Evolutionary conservation across 2,113 vertebrate species (phyloP).

Genomic region (Pelusios castaneus): DNA sequence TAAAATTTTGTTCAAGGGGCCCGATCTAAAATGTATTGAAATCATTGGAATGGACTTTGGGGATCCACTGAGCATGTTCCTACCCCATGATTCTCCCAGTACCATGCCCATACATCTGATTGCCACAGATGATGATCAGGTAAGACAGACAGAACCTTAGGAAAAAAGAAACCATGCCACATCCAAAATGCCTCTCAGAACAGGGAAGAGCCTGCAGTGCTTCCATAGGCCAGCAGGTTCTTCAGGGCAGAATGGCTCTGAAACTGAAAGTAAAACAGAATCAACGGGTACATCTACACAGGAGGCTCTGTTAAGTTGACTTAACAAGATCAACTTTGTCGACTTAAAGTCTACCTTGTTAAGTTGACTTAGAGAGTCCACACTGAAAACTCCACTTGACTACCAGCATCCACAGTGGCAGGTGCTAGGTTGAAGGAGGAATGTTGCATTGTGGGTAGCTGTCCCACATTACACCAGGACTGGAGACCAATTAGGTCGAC

Average conservation of each 20-base stretch:
- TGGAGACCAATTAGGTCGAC: too few relatives aligned
- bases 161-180: too few relatives aligned
- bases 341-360: too few relatives aligned
- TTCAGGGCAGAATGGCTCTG: background rate
- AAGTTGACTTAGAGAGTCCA: too few relatives aligned
- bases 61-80: background rate
- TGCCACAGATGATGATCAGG: background rate
- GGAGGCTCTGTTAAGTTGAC: too few relatives aligned
- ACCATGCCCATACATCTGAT: background rate
- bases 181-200: background rate
- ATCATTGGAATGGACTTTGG: background rate
- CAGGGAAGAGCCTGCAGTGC: rapidly evolving
- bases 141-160: background rate
- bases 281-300: too few relatives aligned
- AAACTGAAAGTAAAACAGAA: background rate
- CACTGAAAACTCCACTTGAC: too few relatives aligned
- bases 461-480: too few relatives aligned
- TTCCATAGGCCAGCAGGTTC: background rate
- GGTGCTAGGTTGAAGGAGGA: too few relatives aligned
- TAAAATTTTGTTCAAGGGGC: background rate
- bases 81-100: background rate
- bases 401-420: too few relatives aligned
- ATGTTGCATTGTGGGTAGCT: too few relatives aligned
- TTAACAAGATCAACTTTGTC: too few relatives aligned
- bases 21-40: background rate